A percentile compares a stretch with the other conserved stretches of the same genome.
Conservation (phyloP, 2,113 vertebrate species). For the Chrysochloris asiatica region DNA sequence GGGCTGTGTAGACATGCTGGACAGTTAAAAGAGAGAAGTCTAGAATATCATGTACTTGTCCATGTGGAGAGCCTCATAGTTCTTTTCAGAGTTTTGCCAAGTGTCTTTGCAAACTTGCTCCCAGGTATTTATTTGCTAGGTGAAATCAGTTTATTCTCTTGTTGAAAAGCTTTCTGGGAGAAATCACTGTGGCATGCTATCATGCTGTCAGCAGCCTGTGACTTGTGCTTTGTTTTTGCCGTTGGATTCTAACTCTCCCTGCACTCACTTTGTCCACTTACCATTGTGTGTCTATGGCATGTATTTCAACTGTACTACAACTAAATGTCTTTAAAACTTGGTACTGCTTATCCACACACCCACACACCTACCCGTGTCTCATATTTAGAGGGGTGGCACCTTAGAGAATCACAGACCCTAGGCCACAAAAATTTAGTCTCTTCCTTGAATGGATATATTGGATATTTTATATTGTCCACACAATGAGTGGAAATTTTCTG, state of each 20-base stretch:
- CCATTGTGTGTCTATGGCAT: conserved; percentile 52
- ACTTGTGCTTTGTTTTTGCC: conserved; percentile 11
- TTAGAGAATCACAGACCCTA: conserved; percentile 62
- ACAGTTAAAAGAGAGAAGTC: neutral
- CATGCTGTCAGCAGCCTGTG: neutral
- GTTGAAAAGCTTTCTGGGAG: neutral
- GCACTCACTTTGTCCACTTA: conserved; percentile 31
- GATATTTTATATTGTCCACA: conserved; percentile 11
- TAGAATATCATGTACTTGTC: neutral
- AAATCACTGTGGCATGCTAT: neutral
- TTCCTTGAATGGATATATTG: conserved; percentile 33
- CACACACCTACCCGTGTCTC: conserved; percentile 18
- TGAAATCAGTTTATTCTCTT: neutral
- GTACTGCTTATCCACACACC: conserved; percentile 64
- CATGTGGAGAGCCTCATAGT: neutral
- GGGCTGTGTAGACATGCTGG: neutral
- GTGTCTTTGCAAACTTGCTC: neutral
- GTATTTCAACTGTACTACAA: conserved; percentile 29
- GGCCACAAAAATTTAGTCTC: conserved; percentile 60
- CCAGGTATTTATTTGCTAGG: neutral
- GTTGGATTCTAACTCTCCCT: neutral
- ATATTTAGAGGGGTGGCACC: conserved; percentile 50
- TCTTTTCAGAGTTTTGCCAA: neutral
- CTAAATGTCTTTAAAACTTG: conserved; percentile 73
- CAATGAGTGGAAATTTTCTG: neutral